phyloP scores from a whole-genome alignment of 2,888 invertebrate species.

The Drosophila mayaguana region DNA sequence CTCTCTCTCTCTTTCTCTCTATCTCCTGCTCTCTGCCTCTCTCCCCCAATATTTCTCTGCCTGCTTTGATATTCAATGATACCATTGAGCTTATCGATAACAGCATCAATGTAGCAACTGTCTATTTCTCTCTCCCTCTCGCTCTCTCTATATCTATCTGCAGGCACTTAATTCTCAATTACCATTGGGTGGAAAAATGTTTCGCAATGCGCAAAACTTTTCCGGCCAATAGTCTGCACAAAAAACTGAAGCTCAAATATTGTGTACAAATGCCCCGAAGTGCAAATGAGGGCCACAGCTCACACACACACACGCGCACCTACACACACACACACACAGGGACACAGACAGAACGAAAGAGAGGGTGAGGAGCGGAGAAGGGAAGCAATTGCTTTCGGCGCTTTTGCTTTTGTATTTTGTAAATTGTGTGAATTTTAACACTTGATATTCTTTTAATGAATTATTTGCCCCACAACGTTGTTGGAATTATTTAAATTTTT shows the following conservation, averaged over 20 bases:
- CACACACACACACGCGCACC: constrained; percentile 16
- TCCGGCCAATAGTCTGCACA: constrained; percentile 29
- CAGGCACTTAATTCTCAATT: constrained; percentile 58
- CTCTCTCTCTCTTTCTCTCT: background rate
- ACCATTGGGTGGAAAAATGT: constrained; percentile 43
- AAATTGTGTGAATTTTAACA: constrained; percentile 81
- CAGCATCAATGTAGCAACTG: constrained; percentile 18
- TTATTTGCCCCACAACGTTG: constrained; percentile 66
- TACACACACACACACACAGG: constrained; percentile 2
- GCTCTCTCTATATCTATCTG: background rate
- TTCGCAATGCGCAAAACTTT: constrained; percentile 54
- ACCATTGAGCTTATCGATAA: constrained; percentile 40
- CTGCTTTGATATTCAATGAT: background rate
- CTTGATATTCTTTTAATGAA: constrained; percentile 79
- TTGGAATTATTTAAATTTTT: constrained; percentile 75
- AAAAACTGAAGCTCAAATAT: constrained; percentile 53
- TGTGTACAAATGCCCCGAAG: constrained; percentile 52
- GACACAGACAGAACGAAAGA: background rate
- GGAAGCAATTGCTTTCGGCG: constrained; percentile 54
- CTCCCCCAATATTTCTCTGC: no score
- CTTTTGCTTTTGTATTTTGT: constrained; percentile 65
- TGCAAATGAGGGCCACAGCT: constrained; percentile 42
- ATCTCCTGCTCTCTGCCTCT: background rate
- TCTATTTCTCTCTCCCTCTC: constrained; percentile 15
- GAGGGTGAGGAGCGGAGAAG: background rate